Conservation (phyloP, 2,797 vertebrate genomes). For the Sebastes flavidus region DNA sequence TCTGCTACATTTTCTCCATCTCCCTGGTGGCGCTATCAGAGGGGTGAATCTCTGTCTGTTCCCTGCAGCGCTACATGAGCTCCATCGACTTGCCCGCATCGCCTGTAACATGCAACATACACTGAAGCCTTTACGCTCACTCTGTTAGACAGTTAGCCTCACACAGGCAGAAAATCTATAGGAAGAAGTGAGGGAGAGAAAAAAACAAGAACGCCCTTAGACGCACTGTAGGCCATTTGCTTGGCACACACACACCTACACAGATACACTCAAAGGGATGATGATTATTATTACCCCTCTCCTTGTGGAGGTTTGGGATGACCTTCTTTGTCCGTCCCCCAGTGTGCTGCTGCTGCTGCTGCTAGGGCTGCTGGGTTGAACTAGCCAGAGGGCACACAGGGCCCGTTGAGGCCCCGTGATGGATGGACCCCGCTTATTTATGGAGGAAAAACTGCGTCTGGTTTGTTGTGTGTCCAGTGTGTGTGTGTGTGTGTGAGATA, state of each 20-base stretch:
- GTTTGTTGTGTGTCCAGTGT: slow-evolving; percentile 7
- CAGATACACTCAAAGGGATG: slow-evolving; percentile 27
- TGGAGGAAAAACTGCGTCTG: slow-evolving; percentile 44
- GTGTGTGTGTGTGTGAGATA: background rate
- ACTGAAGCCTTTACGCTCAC: slow-evolving; percentile 30
- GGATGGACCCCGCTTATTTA: slow-evolving; percentile 67
- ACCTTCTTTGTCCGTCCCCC: slow-evolving; percentile 70
- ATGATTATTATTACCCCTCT: slow-evolving; percentile 75
- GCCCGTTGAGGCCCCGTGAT: slow-evolving; percentile 69
- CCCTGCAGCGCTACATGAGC: slow-evolving; percentile 61
- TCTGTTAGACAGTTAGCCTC: slow-evolving; percentile 27
- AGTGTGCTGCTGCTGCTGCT: slow-evolving; percentile 35
- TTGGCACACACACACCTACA: slow-evolving; percentile 16
- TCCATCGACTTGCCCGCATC: slow-evolving; percentile 27
- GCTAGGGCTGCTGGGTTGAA: slow-evolving; percentile 43
- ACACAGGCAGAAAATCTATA: slow-evolving; percentile 65
- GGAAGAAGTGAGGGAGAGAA: slow-evolving; percentile 7
- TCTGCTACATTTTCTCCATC: slow-evolving; percentile 8
- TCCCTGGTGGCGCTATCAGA: slow-evolving; percentile 49
- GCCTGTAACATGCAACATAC: slow-evolving; percentile 53
- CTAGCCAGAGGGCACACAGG: slow-evolving; percentile 69
- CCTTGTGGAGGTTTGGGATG: slow-evolving; percentile 66
- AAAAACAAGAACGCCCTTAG: slow-evolving; percentile 28
- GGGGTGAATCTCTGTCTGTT: slow-evolving; percentile 45
- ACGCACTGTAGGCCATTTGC: slow-evolving; percentile 43